Evolutionary conservation across 2,888 invertebrate genomes (phyloP).

Genomic region (Amblyteles armatorius): DNA sequence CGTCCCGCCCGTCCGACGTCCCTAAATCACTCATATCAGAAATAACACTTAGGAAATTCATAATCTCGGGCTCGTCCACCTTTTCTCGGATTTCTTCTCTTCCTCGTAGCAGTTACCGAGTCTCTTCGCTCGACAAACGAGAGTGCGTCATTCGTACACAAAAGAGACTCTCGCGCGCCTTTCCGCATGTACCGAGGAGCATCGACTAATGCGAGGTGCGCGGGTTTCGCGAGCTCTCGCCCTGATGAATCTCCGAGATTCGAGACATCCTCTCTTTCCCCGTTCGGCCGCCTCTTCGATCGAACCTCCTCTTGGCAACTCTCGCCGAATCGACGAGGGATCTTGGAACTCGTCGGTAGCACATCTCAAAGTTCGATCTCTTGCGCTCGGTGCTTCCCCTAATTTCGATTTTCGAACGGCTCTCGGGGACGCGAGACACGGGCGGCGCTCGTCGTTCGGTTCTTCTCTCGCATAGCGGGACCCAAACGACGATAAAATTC

Average conservation of each 20-base stretch:
- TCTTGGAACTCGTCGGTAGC: slow-evolving; percentile 53
- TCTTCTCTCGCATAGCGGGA: slow-evolving; percentile 37
- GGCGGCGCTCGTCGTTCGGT: not conserved
- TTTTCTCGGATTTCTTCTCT: not conserved
- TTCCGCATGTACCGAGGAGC: not conserved
- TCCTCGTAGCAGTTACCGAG: not conserved
- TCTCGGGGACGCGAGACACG: slow-evolving; percentile 25
- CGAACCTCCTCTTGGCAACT: slow-evolving; percentile 52
- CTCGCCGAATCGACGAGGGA: slow-evolving; percentile 61
- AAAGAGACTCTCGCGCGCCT: slow-evolving; percentile 35
- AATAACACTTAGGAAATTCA: slow-evolving; percentile 82
- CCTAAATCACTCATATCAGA: slow-evolving; percentile 82
- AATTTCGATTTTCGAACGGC: slow-evolving; percentile 63
- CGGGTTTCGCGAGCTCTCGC: not conserved
- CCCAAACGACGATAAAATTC: slow-evolving; percentile 67
- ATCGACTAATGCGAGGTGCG: not conserved
- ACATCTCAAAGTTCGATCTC: slow-evolving; percentile 61
- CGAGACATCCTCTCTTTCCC: not conserved
- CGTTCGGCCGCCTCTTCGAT: slow-evolving; percentile 13
- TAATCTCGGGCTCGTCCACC: slow-evolving; percentile 70
- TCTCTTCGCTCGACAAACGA: slow-evolving; percentile 31
- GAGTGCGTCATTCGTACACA: slow-evolving; percentile 60
- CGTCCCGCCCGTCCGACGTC: slow-evolving; percentile 42
- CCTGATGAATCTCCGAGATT: slow-evolving; percentile 41
- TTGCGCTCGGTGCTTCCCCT: slow-evolving; percentile 40